Evolutionary conservation across 2,113 vertebrate species (phyloP).

Genomic region (Brachypodius melanocephalos): DNA sequence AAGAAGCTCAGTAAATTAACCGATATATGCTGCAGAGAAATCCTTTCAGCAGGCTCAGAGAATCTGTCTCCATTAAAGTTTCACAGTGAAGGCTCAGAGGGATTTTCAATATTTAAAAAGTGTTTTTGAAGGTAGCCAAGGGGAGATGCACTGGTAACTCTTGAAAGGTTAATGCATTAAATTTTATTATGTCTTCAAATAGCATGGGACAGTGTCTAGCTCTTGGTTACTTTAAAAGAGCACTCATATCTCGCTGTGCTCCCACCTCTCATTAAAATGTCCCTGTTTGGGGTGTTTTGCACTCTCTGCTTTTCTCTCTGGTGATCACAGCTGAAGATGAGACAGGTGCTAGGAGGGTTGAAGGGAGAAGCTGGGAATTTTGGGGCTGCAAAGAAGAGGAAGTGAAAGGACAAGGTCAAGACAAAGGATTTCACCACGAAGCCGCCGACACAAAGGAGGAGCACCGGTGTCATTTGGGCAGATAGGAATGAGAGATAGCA

Average conservation of each 20-base stretch:
- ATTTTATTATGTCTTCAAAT: background rate
- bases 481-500: background rate
- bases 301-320: background rate
- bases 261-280: background rate
- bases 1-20: background rate
- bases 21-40: background rate
- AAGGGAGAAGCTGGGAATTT: background rate
- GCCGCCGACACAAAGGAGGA: background rate
- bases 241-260: background rate
- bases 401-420: background rate
- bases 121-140: conserved; percentile 20
- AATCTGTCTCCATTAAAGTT: conserved; percentile 43
- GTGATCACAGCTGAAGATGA: background rate
- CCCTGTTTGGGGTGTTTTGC: background rate
- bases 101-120: conserved; percentile 43
- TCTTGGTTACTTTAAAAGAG: background rate
- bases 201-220: background rate
- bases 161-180: background rate
- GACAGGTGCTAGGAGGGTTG: background rate
- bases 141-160: background rate
- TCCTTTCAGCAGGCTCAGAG: background rate
- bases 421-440: background rate
- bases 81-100: conserved; percentile 12
- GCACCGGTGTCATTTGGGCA: rapidly evolving
- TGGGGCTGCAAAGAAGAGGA: background rate